A percentile compares a stretch with the other conserved stretches of the same genome.
Conservation (phyloP, 2,113 vertebrate genomes). For the Suncus etruscus region DNA sequence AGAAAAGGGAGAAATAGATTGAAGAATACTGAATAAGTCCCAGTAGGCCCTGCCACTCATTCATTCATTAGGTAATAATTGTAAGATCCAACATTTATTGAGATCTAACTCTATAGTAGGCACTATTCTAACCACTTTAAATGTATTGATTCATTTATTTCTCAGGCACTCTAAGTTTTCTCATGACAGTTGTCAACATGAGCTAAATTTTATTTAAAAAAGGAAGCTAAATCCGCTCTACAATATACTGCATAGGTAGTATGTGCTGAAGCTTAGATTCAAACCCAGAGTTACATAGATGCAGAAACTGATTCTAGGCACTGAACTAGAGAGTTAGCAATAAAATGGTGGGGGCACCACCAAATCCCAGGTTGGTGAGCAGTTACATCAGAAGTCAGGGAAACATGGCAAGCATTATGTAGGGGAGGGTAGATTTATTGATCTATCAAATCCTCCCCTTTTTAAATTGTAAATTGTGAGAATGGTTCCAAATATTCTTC, state of each 20-base stretch:
- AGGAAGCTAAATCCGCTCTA: constrained; percentile 4
- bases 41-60: background rate
- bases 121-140: constrained; percentile 13
- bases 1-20: background rate
- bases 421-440: background rate
- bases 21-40: background rate
- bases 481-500: constrained; percentile 14
- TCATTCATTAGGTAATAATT: background rate
- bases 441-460: background rate
- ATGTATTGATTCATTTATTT: constrained; percentile 7
- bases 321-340: background rate
- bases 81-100: constrained; percentile 30
- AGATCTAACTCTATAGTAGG: background rate
- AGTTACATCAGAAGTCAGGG: background rate
- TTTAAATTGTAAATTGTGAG: background rate
- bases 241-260: background rate
- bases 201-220: constrained; percentile 28
- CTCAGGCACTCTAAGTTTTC: background rate
- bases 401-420: background rate
- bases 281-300: background rate
- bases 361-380: background rate
- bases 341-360: background rate
- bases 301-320: background rate
- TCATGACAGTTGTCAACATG: background rate
- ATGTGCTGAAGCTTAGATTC: background rate